Conservation (phyloP, 2,888 invertebrate species). For the Apotomis turbidana region DNA sequence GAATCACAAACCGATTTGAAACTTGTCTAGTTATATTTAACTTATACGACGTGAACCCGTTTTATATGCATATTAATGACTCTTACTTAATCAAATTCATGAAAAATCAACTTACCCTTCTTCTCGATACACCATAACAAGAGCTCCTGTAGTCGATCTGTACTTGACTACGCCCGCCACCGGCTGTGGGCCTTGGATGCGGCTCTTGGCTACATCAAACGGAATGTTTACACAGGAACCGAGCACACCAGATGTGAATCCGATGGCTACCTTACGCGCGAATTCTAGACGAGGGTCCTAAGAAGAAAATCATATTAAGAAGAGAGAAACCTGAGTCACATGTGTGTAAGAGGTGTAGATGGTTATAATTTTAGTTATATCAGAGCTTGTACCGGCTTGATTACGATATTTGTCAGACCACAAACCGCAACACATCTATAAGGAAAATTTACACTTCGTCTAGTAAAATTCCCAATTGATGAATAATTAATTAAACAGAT, state of each 20-base stretch:
- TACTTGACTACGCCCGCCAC: conserved; percentile 89
- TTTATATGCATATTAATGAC: too few species aligned
- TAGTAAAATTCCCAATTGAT: background rate
- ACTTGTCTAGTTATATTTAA: too few species aligned
- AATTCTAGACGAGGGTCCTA: conserved; percentile 89
- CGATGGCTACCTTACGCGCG: conserved; percentile 90
- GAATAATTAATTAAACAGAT: background rate
- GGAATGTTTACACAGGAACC: conserved; percentile 96
- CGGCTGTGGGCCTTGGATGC: conserved; percentile 97
- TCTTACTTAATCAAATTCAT: too few species aligned
- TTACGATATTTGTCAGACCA: too few species aligned
- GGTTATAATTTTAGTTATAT: too few species aligned
- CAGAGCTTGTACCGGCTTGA: too few species aligned
- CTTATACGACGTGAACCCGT: too few species aligned
- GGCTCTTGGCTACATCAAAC: conserved; percentile 97
- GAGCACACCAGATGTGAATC: conserved; percentile 93
- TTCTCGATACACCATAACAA: conserved; percentile 90
- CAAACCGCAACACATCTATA: background rate
- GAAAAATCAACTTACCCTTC: conserved; percentile 88
- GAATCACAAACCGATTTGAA: too few species aligned
- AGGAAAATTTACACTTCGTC: background rate
- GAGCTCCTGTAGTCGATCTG: conserved; percentile 88
- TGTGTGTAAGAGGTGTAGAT: too few species aligned
- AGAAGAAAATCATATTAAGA: conserved; percentile 48
- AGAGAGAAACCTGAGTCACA: background rate